Evolutionary conservation across 2,797 vertebrate genomes (phyloP), one percentile per base, ranked within the genome.

Genomic region (Coregonus sp.): DNA sequence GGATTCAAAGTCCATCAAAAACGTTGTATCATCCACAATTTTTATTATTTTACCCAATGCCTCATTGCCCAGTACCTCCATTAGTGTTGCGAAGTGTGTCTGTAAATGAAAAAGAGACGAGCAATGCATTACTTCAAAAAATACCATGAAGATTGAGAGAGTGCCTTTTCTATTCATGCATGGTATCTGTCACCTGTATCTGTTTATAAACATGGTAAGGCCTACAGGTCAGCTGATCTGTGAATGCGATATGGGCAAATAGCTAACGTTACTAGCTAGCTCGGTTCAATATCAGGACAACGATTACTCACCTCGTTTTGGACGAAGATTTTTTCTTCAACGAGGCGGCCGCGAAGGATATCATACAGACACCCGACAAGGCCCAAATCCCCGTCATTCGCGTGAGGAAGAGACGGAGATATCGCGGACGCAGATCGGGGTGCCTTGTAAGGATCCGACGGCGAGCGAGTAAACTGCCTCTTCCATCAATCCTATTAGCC

Each of bases 1-100:
- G 18, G 35, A 1, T 67, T 90, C 86, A 18, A 83, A 47, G 16
- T 90, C 88, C 25, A 79, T 40, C 20, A 77, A 77, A 69, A 87
- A 80, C 11, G 77, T 81, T 0, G 85, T 88, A 65, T 92, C 88
- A 2, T 93, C 93, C 70, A 95, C 82, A 0, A 94, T 89, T 73
- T 91, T 93, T 70, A 93, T 69, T 74, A 95, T 93, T 86, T 92
- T 94, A 12, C 92, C 93, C 81, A 95, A 75, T 75, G 94, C 93
- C 74, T 94, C 93, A 18, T 93, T 94, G 0, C 93, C 92, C 81
- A 95, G 83, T 2, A 90, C 90, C 81, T 94, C 93, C 94, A 95
- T 93, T 73, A 92, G 5, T 1, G 89, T 85, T 0, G 93, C 91
- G 59, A 94, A 94, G 78, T 71, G 80, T 51, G 89, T 84, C 94